Evolutionary conservation across 2,888 invertebrate genomes (phyloP), one percentile per base, ranked within the genome.

Genomic region (Barypeithes pellucidus): DNA sequence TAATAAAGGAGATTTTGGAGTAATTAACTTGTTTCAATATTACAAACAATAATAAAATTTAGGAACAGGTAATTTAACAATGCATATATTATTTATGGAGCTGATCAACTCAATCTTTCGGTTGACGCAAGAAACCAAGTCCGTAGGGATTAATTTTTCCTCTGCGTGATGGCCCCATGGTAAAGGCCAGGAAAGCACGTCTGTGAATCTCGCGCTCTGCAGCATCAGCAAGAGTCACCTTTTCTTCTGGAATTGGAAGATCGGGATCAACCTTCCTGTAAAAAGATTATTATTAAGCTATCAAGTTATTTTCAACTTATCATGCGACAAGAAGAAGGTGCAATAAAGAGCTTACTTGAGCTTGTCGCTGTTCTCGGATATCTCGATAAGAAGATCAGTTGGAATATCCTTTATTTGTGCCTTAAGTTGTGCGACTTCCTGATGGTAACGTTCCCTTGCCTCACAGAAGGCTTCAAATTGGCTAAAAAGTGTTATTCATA

Each of bases 121-220:
- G 47, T 20, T 47, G 8, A 12, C 47, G 47, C 5, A 47, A 18
- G 20, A 47, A 47, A 47, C 47, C 47, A 47, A 47, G 11, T 47
- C 3, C n/a, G 3, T 9, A 20, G 3, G 20, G 1, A 47, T 47
- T 12, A 8, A 47, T 47, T 20, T 47, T 47, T 18, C 12, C 20
- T 12, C 20, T 47, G 11, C 1, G 11, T 0, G 20, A 47, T 20
- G 47, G 11, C 9, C 8, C 20, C 4, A 11, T 11, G 20, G 47
- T 20, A n/a, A 47, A 47, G 20, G 3, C 47, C 20, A 18, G 20
- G 20, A 47, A 47, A 18, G 47, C 47, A 20, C 47, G 47, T 47
- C 47, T 47, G 20, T 47, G 47, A 12, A 47, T 47, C 11, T 47
- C 47, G n/a, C 20, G 47, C 20, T 12, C 18, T 20, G 47, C 47